phyloP scores from a whole-genome alignment of 2,888 invertebrate species.

The Tetrapedia diversipes region DNA sequence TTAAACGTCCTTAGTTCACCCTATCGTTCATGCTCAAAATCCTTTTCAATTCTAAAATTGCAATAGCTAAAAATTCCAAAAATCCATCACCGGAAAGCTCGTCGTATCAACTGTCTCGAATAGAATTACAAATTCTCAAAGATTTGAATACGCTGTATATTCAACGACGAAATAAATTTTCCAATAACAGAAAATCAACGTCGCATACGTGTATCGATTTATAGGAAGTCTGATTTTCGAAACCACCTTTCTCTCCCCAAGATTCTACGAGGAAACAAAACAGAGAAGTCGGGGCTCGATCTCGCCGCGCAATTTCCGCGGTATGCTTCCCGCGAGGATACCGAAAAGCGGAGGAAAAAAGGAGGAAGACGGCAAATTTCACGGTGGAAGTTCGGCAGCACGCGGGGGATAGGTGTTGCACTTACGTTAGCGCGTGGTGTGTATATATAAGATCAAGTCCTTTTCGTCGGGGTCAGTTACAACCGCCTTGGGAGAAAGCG shows the following conservation, averaged over 20 bases:
- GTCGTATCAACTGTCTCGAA: no score
- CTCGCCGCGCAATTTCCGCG: conserved; percentile 20
- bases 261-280: conserved; percentile 1
- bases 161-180: no score
- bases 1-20: no score
- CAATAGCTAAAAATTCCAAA: no score
- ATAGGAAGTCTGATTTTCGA: neutral
- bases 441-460: conserved; percentile 39
- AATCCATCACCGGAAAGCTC: no score
- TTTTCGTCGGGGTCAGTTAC: conserved; percentile 56
- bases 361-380: conserved; percentile 7
- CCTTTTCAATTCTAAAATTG: no score
- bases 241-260: neutral
- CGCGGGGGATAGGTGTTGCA: conserved; percentile 19
- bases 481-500: conserved; percentile 40
- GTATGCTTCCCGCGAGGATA: conserved; percentile 8
- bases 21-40: no score
- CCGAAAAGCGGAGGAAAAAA: neutral
- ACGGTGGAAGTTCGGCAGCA: neutral
- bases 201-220: neutral
- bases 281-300: neutral
- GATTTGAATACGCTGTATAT: no score
- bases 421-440: conserved; percentile 27
- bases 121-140: no score
- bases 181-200: neutral